Conservation (phyloP, 2,888 invertebrate species). For the Pterostichus niger region DNA sequence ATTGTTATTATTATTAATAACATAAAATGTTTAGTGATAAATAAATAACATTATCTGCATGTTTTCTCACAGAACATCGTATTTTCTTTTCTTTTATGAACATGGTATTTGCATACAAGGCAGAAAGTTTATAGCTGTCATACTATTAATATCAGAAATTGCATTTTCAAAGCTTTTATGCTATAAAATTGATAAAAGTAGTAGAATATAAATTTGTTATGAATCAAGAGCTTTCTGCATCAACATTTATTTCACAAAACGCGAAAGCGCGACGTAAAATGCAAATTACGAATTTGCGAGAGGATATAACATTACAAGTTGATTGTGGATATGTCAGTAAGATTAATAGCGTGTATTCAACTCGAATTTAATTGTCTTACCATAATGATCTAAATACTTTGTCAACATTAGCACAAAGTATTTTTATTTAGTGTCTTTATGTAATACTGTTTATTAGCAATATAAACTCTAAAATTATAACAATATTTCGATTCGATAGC, state of each 20-base stretch:
- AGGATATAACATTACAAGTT: conserved; percentile 10
- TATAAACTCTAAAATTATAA: no score
- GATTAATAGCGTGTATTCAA: conserved; percentile 11
- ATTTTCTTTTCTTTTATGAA: background rate
- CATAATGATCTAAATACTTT: conserved; percentile 35
- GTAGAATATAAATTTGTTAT: conserved; percentile 8
- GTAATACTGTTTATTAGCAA: no score
- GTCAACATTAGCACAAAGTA: background rate
- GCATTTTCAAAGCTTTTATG: conserved; percentile 30
- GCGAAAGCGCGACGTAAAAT: conserved; percentile 4
- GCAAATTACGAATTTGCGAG: background rate
- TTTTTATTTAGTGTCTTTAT: no score
- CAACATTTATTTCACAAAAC: background rate
- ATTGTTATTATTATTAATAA: background rate
- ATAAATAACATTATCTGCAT: background rate
- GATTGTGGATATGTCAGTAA: conserved; percentile 21
- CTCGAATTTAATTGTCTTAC: conserved; percentile 3
- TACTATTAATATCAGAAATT: conserved; percentile 35
- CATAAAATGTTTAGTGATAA: background rate
- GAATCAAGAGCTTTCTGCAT: background rate
- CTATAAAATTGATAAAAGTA: conserved; percentile 35
- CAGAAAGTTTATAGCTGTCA: conserved; percentile 16
- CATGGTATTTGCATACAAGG: conserved; percentile 1
- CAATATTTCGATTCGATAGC: no score
- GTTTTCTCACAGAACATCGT: background rate